Conservation (phyloP, 2,888 invertebrate species). For the Papilio elwesi region DNA sequence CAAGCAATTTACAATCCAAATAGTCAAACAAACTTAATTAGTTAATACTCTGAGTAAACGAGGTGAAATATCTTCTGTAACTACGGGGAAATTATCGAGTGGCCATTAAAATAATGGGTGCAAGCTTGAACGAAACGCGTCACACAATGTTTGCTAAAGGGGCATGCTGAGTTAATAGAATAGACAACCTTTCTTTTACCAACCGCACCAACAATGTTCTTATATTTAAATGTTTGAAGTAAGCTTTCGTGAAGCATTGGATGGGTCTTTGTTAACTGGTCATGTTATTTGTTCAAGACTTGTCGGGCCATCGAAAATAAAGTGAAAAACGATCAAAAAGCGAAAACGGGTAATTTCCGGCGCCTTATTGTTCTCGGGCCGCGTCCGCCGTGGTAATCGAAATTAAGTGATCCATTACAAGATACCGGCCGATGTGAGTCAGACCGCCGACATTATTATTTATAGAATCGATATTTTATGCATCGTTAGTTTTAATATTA, state of each 20-base stretch:
- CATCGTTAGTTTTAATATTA: conserved; percentile 50
- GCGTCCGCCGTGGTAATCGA: conserved; percentile 74
- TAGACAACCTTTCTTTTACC: conserved; percentile 40
- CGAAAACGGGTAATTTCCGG: conserved; percentile 81
- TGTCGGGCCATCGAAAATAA: conserved; percentile 63
- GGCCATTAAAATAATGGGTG: conserved; percentile 76
- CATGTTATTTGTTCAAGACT: conserved; percentile 66
- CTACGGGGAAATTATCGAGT: conserved; percentile 75
- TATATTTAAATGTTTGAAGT: conserved; percentile 42
- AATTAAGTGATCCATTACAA: conserved; percentile 83
- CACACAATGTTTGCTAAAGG: conserved; percentile 58
- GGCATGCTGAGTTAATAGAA: conserved; percentile 58
- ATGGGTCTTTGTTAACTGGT: conserved; percentile 54
- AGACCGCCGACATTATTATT: conserved; percentile 71
- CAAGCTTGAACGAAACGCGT: conserved; percentile 69
- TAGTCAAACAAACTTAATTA: conserved; percentile 79
- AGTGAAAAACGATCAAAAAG: conserved; percentile 74
- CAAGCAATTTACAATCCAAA: conserved; percentile 78
- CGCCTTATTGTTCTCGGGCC: conserved; percentile 72
- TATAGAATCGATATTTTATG: conserved; percentile 72
- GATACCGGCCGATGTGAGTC: conserved; percentile 69
- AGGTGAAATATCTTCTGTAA: conserved; percentile 71
- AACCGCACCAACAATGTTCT: conserved; percentile 42
- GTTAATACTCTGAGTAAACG: conserved; percentile 62
- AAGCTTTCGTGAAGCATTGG: conserved; percentile 42